Evolutionary conservation across 2,113 vertebrate genomes (phyloP).

Genomic region (Otis tarda): DNA sequence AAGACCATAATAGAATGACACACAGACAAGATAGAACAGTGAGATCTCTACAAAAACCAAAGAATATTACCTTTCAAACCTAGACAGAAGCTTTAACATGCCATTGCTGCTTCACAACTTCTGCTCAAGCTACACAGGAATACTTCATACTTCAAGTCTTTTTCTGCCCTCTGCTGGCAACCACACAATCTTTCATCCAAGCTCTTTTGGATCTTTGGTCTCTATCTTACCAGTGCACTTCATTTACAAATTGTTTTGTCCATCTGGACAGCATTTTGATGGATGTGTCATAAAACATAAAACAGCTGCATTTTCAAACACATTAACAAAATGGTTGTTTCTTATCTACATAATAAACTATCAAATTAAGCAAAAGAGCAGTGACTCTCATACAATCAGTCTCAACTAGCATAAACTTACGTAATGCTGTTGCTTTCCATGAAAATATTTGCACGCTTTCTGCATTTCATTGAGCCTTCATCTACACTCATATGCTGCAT

Average conservation of each 20-base stretch:
- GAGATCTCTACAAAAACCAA: not conserved
- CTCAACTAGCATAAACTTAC: not conserved
- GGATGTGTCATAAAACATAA: not conserved
- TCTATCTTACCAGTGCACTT: not conserved
- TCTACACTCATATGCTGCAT: not conserved
- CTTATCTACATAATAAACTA: not conserved
- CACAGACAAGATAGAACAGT: not conserved
- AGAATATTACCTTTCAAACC: not conserved
- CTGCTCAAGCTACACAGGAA: not conserved
- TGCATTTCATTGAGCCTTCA: not conserved
- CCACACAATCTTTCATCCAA: not conserved
- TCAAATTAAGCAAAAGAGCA: not conserved
- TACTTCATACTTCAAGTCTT: not conserved
- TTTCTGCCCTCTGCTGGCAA: constrained; percentile 56
- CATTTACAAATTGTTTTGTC: not conserved
- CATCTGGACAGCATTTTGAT: not conserved
- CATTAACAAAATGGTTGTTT: not conserved
- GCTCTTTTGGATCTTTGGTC: not conserved
- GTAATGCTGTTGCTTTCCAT: not conserved
- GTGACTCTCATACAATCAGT: not conserved
- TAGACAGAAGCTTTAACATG: not conserved
- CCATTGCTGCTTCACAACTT: not conserved
- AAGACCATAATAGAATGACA: not conserved
- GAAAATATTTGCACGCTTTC: not conserved
- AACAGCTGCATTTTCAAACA: not conserved